Conservation (phyloP, 2,113 vertebrate species). For the Thamnophis sirtalis region DNA sequence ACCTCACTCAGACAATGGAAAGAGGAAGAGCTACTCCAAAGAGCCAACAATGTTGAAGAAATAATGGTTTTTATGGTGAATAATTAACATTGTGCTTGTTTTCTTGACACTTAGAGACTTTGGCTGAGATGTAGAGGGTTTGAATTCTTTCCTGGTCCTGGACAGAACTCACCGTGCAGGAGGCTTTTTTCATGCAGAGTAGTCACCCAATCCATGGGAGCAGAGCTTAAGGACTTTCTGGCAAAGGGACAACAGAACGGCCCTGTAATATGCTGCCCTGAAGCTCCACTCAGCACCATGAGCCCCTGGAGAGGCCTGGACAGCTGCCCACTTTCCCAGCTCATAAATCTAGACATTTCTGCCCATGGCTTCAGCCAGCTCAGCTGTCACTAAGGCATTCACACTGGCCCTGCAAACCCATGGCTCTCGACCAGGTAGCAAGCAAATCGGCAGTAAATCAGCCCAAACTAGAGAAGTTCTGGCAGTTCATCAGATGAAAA, state of each 20-base stretch:
- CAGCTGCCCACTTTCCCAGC: not conserved
- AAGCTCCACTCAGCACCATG: not conserved
- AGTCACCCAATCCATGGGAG: not conserved
- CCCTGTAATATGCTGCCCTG: not conserved
- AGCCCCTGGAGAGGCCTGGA: not conserved
- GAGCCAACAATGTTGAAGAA: not conserved
- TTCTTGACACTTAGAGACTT: not conserved
- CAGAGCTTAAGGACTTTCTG: not conserved
- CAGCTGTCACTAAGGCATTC: not conserved
- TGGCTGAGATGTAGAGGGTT: not conserved
- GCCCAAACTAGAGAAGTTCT: not conserved
- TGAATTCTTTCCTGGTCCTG: not conserved
- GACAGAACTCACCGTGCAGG: too few relatives aligned
- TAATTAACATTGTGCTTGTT: not conserved
- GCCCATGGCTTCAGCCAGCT: not conserved
- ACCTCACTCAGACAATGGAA: not conserved
- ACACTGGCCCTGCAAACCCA: not conserved
- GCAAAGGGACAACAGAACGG: not conserved
- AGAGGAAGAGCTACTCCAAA: not conserved
- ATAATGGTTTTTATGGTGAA: not conserved
- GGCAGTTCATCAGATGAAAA: not conserved
- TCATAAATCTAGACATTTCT: constrained; percentile 19
- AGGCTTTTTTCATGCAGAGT: too few relatives aligned
- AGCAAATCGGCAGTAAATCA: not conserved
- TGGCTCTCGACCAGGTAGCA: not conserved